A percentile compares a stretch with the other conserved stretches of the same genome.
phyloP scores from a whole-genome alignment of 2,888 invertebrate species.

The Leptinotarsa juncta region DNA sequence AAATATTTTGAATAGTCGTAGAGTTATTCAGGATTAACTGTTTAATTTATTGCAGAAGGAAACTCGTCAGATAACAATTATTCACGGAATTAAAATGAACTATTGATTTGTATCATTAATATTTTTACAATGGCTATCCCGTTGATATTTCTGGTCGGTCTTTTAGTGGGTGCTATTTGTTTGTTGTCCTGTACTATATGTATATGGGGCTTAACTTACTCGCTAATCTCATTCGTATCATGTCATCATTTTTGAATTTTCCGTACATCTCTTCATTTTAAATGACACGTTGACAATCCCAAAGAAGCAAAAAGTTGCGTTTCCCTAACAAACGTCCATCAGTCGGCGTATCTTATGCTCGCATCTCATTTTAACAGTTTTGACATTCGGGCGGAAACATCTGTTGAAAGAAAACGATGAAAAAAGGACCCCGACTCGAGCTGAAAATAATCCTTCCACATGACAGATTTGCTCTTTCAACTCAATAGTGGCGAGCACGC shows the following conservation, averaged over 20 bases:
- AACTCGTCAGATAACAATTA: no score
- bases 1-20: no score
- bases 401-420: slow-evolving; percentile 21
- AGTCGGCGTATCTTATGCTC: not conserved
- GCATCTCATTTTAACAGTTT: slow-evolving; percentile 24
- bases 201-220: no score
- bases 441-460: slow-evolving; percentile 2
- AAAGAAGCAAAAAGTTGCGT: slow-evolving; percentile 20
- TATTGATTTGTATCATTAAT: no score
- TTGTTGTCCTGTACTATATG: no score
- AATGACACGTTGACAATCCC: slow-evolving; percentile 20
- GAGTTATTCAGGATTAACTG: no score
- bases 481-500: not conserved
- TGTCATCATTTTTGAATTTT: not conserved
- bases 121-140: no score
- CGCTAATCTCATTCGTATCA: not conserved
- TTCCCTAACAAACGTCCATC: slow-evolving; percentile 16
- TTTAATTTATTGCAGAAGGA: no score
- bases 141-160: no score
- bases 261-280: not conserved
- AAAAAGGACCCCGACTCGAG: not conserved
- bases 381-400: slow-evolving; percentile 23
- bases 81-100: no score
- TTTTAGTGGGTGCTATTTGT: no score
- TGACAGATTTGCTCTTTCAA: slow-evolving; percentile 14